Evolutionary conservation across 2,797 vertebrate genomes (phyloP).

Genomic region (Limosa lapponica): DNA sequence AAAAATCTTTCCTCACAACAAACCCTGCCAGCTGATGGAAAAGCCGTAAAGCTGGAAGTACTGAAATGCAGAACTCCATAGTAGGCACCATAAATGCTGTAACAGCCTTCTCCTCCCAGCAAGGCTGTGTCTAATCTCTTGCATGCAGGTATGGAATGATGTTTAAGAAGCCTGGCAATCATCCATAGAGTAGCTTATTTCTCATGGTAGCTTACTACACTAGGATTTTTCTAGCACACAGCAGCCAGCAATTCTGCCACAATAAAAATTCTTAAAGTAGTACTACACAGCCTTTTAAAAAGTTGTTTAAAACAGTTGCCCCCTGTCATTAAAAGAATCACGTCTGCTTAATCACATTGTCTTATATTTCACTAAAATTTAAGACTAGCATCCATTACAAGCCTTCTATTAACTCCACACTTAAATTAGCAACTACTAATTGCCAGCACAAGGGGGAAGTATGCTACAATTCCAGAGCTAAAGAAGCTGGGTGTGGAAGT

Average conservation of each 20-base stretch:
- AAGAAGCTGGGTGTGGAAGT: constrained; percentile 1
- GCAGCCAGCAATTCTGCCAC: background rate
- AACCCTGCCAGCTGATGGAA: background rate
- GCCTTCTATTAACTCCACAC: background rate
- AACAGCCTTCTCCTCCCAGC: background rate
- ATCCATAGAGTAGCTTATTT: constrained; percentile 6
- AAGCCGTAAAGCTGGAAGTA: background rate
- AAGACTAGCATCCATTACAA: background rate
- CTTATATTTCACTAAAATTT: background rate
- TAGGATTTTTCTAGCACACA: background rate
- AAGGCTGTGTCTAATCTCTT: background rate
- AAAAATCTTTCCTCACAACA: background rate
- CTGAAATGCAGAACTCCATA: background rate
- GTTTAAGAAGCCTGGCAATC: background rate
- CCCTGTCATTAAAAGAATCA: background rate
- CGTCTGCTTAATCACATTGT: background rate
- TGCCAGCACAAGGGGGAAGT: constrained; percentile 39
- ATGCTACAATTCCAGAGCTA: constrained; percentile 46
- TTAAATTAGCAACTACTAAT: constrained; percentile 17
- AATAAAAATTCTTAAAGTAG: background rate
- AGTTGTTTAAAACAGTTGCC: background rate
- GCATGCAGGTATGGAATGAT: background rate
- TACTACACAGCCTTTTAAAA: background rate
- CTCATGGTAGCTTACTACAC: background rate
- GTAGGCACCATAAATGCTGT: background rate